Conservation (phyloP, 2,888 invertebrate genomes). For the Xestia xanthographa region DNA sequence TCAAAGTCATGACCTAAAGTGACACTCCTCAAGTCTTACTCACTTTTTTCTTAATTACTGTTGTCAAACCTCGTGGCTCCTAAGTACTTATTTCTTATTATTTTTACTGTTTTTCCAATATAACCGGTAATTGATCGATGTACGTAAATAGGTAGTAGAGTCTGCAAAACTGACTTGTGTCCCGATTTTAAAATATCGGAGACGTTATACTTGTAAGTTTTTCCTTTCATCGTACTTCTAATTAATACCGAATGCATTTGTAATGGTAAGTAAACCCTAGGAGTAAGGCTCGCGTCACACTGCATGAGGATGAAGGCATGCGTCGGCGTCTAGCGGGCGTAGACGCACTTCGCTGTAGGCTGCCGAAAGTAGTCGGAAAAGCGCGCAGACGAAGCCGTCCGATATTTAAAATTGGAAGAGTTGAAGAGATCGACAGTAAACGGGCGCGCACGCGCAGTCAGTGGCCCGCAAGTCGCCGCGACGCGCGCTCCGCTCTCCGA, state of each 20-base stretch:
- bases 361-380: slow-evolving; percentile 78
- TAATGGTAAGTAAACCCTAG: slow-evolving; percentile 6
- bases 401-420: slow-evolving; percentile 87
- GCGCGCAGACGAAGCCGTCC: slow-evolving; percentile 74
- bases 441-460: slow-evolving; percentile 83
- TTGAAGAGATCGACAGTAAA: slow-evolving; percentile 77
- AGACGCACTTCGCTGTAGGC: slow-evolving; percentile 51
- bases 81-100: neutral
- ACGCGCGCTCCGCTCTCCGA: slow-evolving; percentile 83
- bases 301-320: slow-evolving; percentile 46
- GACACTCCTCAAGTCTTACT: slow-evolving; percentile 7
- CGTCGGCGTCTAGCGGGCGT: slow-evolving; percentile 18
- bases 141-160: neutral
- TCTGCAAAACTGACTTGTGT: neutral
- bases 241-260: neutral
- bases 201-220: neutral
- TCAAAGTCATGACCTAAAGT: slow-evolving; percentile 31
- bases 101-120: neutral
- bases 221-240: neutral
- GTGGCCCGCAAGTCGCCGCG: slow-evolving; percentile 88
- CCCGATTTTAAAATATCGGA: neutral
- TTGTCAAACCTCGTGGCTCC: slow-evolving; percentile 4
- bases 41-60: slow-evolving; percentile 7
- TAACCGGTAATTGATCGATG: neutral
- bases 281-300: slow-evolving; percentile 58